Percentiles rank a stretch among this genome's conserved stretches.
Conservation (phyloP, 2,113 vertebrate genomes). For the Corvus moneduloides region DNA sequence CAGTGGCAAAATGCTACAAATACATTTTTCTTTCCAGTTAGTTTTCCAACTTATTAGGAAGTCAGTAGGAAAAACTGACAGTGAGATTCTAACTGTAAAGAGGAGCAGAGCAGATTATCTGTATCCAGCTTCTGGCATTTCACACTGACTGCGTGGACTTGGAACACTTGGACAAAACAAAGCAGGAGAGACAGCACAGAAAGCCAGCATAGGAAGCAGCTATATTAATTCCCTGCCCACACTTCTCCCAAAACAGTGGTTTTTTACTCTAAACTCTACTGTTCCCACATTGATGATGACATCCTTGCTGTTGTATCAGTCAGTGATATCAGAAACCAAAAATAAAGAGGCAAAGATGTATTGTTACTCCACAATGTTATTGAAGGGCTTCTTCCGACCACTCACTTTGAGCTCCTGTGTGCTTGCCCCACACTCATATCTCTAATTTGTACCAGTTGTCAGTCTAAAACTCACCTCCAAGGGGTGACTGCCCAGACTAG, state of each 20-base stretch:
- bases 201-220: neutral
- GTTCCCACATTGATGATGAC: fast-evolving
- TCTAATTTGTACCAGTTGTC: neutral
- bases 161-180: neutral
- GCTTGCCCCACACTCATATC: neutral
- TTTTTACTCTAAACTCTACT: neutral
- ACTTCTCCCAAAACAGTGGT: neutral
- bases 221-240: neutral
- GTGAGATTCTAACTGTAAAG: neutral
- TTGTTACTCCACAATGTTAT: neutral
- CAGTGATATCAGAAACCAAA: neutral
- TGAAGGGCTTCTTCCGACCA: neutral
- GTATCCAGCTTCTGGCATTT: neutral
- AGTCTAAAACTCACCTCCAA: neutral
- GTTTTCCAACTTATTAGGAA: neutral
- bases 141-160: fast-evolving
- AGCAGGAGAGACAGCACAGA: neutral
- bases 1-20: neutral
- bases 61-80: neutral
- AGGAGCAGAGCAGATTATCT: neutral
- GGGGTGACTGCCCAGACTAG: neutral
- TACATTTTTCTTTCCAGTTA: neutral
- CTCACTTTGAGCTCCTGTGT: neutral
- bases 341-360: neutral
- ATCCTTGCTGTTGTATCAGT: neutral